Evolutionary conservation across 2,113 vertebrate species (phyloP), one percentile per base, ranked within the genome.

Genomic region (Aleadryas rufinucha): DNA sequence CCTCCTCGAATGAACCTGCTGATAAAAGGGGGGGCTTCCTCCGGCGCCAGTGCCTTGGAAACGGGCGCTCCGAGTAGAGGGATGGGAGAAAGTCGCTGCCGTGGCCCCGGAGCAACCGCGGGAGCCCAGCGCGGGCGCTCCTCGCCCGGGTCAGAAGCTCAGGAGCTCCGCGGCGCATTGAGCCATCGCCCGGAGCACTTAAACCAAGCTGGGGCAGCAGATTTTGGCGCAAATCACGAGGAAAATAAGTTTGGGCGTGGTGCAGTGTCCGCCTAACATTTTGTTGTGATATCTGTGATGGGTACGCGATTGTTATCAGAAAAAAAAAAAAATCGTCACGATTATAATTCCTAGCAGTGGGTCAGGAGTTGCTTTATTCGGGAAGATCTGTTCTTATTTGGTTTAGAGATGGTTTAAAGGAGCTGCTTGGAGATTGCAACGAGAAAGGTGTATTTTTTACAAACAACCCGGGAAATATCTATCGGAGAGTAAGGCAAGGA

Each of bases 31-130:
- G 24, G 11, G 3, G 3, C 10, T 44, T 71, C 6, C 31, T 63
- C 12, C 2, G 0, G 17, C 2, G 0, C 14, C 39, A 3, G n/a
- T 31, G 56, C 31, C 42, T 60, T 22, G 47, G 4, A 44, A 70
- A 83, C 6, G 3, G 1, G 31, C 5, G 4, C 42, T 79, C 27
- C 4, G 23, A 35, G 44, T 24, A 39, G 41, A 6, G n/a, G n/a
- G 7, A 17, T 13, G 42, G 19, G 26, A 16, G 13, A 37, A 54
- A 60, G 28, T 7, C 13, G 2, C 50, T 30, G 61, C 39, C 26
- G 4, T 16, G 45, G 59, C 6, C 23, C 14, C 9, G 7, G 37
- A 47, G 15, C 7, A 14, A 22, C 16, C 2, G 11, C 41, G 57
- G 28, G 71, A 83, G 47, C 17, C 17, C 47, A 53, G 31, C 1